Conservation (phyloP, 2,797 vertebrate genomes). For the Falco naumanni region DNA sequence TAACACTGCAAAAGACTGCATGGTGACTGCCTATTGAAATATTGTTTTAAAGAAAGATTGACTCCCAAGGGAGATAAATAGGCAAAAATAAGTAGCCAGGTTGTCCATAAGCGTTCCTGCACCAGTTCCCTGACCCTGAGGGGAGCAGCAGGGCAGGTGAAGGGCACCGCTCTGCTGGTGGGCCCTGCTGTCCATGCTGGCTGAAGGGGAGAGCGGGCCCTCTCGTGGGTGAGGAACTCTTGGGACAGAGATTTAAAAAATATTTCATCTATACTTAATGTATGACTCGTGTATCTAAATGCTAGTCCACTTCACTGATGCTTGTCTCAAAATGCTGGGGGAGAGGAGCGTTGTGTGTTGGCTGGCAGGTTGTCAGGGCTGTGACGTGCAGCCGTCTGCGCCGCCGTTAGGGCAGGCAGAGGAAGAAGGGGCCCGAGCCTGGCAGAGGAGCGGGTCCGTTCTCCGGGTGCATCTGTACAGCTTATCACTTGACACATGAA, state of each 20-base stretch:
- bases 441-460: background rate
- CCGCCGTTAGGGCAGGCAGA: background rate
- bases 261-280: background rate
- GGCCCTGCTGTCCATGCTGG: background rate
- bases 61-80: background rate
- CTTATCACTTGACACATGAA: background rate
- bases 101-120: rapidly evolving
- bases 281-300: background rate
- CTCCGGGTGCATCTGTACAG: background rate
- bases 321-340: background rate
- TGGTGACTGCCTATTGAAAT: background rate
- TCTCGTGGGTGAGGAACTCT: background rate
- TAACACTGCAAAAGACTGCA: background rate
- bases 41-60: background rate
- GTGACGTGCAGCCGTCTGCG: rapidly evolving
- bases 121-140: background rate
- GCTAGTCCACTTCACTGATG: background rate
- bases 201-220: too few species aligned
- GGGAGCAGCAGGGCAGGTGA: background rate
- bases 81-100: background rate
- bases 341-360: background rate
- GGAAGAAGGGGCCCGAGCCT: rapidly evolving
- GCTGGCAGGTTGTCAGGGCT: background rate
- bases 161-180: rapidly evolving
- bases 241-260: background rate